phyloP scores from a whole-genome alignment of 2,797 vertebrate species.

The Acanthis flammea region DNA sequence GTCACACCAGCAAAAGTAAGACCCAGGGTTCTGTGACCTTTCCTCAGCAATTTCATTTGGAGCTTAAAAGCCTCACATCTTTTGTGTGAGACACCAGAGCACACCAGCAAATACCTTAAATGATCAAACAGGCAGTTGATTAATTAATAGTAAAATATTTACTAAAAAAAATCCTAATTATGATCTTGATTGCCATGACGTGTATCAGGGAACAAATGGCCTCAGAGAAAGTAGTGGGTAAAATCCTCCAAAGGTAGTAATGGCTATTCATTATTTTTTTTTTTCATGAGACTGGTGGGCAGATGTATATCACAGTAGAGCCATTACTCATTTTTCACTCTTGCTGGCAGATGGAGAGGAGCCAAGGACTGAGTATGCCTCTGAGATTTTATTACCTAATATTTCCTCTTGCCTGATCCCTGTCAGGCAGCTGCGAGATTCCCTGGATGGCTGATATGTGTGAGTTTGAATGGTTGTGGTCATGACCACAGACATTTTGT shows the following conservation, averaged over 20 bases:
- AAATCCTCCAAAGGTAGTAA: neutral
- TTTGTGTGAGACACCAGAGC: neutral
- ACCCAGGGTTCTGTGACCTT: neutral
- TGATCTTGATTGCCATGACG: neutral
- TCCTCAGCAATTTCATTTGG: neutral
- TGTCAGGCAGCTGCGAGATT: neutral
- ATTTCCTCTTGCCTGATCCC: neutral
- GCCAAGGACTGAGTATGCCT: neutral
- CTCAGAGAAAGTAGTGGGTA: neutral
- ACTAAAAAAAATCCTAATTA: neutral
- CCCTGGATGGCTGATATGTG: neutral
- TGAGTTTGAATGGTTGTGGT: neutral
- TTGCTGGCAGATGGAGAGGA: neutral
- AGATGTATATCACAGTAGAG: neutral
- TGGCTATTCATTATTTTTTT: neutral
- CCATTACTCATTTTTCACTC: neutral
- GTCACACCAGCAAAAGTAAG: neutral
- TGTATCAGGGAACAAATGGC: neutral
- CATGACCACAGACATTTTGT: neutral
- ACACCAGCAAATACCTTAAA: neutral
- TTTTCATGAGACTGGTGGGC: neutral
- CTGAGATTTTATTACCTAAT: slow-evolving; percentile 6
- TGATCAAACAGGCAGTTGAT: neutral
- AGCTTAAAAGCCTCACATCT: neutral
- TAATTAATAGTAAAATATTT: neutral